A percentile compares a stretch with the other conserved stretches of the same genome.
Conservation (phyloP, 1,140 invertebrate species). For the Penaeus chinensis region DNA sequence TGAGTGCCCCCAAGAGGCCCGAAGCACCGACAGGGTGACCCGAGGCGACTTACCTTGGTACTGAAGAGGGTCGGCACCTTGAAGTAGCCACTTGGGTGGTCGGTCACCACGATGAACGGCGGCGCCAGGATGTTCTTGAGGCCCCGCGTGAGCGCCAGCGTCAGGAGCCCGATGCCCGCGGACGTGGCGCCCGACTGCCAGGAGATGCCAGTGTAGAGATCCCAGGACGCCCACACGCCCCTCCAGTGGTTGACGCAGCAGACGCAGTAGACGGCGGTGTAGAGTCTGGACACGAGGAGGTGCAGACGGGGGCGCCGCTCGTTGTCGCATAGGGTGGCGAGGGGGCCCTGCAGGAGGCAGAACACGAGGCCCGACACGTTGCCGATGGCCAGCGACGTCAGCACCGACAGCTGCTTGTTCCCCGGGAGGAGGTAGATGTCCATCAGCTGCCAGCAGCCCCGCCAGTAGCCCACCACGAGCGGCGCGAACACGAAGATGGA, state of each 20-base stretch:
- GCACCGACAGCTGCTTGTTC: conserved; percentile 72
- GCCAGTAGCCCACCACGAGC: conserved; percentile 85
- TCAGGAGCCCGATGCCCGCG: conserved; percentile 73
- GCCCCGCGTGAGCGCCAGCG: conserved; percentile 76
- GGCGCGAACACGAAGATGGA: conserved; percentile 80
- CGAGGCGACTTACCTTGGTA: conserved; percentile 39
- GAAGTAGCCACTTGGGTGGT: conserved; percentile 81
- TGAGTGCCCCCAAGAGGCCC: too few species aligned
- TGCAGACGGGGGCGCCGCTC: conserved; percentile 76
- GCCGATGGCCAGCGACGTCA: conserved; percentile 78
- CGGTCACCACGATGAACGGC: conserved; percentile 81
- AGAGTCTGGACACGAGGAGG: conserved; percentile 79
- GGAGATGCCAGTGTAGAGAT: conserved; percentile 76
- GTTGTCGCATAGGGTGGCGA: conserved; percentile 75
- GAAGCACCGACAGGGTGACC: too few species aligned
- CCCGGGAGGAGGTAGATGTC: conserved; percentile 78
- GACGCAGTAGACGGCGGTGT: conserved; percentile 80
- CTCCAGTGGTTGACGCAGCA: conserved; percentile 85
- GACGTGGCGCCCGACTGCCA: conserved; percentile 74
- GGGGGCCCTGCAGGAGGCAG: conserved; percentile 72
- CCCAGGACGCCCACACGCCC: conserved; percentile 82
- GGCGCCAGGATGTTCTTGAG: conserved; percentile 84
- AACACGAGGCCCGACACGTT: conserved; percentile 77
- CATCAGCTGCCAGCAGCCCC: conserved; percentile 85
- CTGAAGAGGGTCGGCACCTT: conserved; percentile 83